Percentiles rank a stretch among this genome's conserved stretches.
Conservation (phyloP, 2,113 vertebrate genomes). For the Hippocampus comes region DNA sequence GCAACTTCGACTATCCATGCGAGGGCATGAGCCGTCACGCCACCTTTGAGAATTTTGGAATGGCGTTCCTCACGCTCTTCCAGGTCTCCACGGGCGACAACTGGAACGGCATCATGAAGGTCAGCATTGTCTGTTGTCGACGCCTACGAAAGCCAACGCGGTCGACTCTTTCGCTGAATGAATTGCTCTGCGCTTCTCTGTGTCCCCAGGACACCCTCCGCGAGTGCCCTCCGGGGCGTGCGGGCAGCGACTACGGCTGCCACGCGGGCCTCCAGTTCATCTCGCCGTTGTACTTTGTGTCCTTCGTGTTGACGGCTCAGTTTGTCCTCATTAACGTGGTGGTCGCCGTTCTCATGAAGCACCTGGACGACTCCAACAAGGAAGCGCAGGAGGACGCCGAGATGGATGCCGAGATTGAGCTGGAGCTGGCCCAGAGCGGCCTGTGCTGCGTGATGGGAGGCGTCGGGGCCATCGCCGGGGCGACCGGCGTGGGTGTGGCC, state of each 20-base stretch:
- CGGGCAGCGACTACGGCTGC: constrained; percentile 82
- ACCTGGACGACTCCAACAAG: constrained; percentile 97
- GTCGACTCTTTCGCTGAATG: neutral
- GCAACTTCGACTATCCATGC: constrained; percentile 90
- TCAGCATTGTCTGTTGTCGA: constrained; percentile 31
- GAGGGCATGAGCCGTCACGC: constrained; percentile 98
- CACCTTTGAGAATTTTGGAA: constrained; percentile 97
- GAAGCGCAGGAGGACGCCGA: constrained; percentile 95
- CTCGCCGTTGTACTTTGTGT: constrained; percentile 97
- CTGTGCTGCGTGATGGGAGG: constrained; percentile 76
- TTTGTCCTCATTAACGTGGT: constrained; percentile 99
- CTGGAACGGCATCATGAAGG: constrained; percentile 99
- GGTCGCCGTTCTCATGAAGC: constrained; percentile 98
- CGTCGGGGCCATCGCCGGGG: constrained; percentile 54
- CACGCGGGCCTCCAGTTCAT: constrained; percentile 85
- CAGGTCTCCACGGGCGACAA: constrained; percentile 97
- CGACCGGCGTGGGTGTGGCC: constrained; percentile 23
- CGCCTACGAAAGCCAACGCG: no score
- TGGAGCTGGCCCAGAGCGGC: constrained; percentile 86
- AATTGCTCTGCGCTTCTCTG: neutral
- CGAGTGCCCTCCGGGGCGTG: constrained; percentile 77
- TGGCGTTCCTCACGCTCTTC: constrained; percentile 97
- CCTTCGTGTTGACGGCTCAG: constrained; percentile 97
- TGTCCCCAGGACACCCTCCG: constrained; percentile 85
- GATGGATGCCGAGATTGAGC: constrained; percentile 94